These are phyloP conservation scores for Falco novaeseelandiae DNA, from an alignment of 2,797 vertebrate species.

Conservation along the genomic window DNA sequence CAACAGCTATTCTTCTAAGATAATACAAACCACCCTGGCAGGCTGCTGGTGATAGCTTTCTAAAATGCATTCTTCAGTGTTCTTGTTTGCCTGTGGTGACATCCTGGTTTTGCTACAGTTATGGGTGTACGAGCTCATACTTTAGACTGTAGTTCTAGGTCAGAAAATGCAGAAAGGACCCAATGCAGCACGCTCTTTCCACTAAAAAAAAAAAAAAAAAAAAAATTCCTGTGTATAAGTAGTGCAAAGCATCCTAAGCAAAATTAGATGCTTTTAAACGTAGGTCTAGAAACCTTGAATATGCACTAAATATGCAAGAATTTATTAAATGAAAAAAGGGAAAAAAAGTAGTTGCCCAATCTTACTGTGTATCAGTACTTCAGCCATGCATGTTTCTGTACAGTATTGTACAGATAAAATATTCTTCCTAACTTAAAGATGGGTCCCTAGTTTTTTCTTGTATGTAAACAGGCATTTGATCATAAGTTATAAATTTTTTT, in stretches of 20 bases:
- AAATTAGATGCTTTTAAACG: not conserved
- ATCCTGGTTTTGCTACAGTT: not conserved
- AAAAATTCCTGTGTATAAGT: not conserved
- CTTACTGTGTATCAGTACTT: not conserved
- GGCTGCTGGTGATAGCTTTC: not conserved
- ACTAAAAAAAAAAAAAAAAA: too few relatives aligned
- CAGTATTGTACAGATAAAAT: not conserved
- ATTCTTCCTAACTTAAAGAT: not conserved
- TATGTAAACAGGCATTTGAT: not conserved
- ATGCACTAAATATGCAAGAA: not conserved
- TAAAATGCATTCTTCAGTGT: not conserved
- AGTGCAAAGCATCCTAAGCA: not conserved
- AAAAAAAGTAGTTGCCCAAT: not conserved
- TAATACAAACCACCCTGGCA: not conserved
- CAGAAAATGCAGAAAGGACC: not conserved
- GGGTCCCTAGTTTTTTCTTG: not conserved
- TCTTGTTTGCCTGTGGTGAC: not conserved
- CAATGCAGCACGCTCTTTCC: not conserved
- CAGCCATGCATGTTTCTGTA: not conserved
- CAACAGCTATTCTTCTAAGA: not conserved
- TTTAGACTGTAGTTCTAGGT: not conserved
- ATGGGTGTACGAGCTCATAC: not conserved
- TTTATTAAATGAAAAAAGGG: not conserved
- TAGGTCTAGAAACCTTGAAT: not conserved
- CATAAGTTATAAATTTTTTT: not conserved